phyloP scores from a whole-genome alignment of 2,113 vertebrate genomes.

The Pelecanus crispus region DNA sequence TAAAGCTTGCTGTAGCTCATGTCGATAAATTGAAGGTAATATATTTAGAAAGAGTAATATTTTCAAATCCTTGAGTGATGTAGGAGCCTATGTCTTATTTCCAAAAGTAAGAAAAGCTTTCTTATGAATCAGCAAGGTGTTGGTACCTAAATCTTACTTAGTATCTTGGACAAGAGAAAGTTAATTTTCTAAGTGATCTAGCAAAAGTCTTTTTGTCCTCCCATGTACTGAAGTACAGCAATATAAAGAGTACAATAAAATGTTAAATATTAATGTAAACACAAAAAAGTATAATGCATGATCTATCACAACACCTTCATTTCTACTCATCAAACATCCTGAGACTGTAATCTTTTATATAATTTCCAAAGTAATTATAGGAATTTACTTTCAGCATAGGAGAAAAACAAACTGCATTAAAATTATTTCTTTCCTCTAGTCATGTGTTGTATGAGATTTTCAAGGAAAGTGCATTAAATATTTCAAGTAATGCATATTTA shows the following conservation, averaged over 20 bases:
- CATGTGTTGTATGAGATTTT: background rate
- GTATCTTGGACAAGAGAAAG: background rate
- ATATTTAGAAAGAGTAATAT: background rate
- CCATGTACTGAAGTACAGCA: background rate
- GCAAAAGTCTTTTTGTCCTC: background rate
- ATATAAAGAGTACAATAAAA: background rate
- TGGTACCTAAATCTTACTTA: background rate
- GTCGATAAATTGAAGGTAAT: background rate
- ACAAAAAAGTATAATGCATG: background rate
- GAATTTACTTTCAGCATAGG: background rate
- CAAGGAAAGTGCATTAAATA: background rate
- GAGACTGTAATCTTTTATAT: background rate
- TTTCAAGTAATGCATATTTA: background rate
- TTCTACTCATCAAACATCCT: background rate
- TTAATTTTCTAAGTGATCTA: background rate
- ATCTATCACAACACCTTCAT: background rate
- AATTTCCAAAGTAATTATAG: background rate
- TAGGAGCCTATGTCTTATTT: background rate
- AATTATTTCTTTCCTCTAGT: background rate
- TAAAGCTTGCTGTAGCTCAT: background rate
- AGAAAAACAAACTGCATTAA: background rate
- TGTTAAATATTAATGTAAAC: background rate
- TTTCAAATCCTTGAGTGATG: background rate
- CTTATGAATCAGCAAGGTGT: background rate
- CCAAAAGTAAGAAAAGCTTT: background rate